These are phyloP conservation scores for Cantharis nigra DNA, from an alignment of 2,888 invertebrate genomes.

Conservation along the genomic window DNA sequence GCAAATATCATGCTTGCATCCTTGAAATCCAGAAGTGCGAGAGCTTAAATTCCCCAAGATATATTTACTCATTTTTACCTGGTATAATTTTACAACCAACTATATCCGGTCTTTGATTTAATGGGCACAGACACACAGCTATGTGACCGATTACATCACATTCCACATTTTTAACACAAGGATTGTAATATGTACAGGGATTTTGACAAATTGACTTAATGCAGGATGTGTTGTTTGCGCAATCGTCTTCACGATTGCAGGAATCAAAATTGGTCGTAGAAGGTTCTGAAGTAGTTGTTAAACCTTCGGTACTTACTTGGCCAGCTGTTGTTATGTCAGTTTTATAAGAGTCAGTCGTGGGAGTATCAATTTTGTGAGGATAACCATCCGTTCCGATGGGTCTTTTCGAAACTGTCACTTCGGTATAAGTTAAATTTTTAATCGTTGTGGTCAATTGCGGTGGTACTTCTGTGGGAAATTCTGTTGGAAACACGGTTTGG, in stretches of 20 bases:
- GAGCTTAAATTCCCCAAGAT: conserved; percentile 33
- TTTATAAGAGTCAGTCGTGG: not conserved
- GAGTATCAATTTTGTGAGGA: not conserved
- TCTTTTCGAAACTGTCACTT: not conserved
- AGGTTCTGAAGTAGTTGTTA: not conserved
- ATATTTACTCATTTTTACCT: conserved; percentile 59
- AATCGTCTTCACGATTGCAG: conserved; percentile 44
- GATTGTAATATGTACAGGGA: conserved; percentile 58
- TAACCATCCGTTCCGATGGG: not conserved
- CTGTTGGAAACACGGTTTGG: not conserved
- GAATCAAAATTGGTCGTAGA: not conserved
- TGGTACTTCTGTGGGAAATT: not conserved
- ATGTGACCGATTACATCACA: conserved; percentile 61
- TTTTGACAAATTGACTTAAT: conserved; percentile 57
- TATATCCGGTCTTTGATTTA: conserved; percentile 51
- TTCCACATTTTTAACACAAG: conserved; percentile 53
- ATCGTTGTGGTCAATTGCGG: not conserved
- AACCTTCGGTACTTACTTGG: not conserved
- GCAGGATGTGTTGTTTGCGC: conserved; percentile 57
- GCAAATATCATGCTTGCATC: conserved; percentile 44
- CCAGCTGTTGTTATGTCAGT: not conserved
- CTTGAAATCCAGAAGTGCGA: conserved; percentile 36
- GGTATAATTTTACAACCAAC: conserved; percentile 63
- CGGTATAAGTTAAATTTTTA: not conserved
- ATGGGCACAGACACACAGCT: conserved; percentile 63